Evolutionary conservation across 2,888 invertebrate genomes (phyloP).

Genomic region (Cantharis rustica): DNA sequence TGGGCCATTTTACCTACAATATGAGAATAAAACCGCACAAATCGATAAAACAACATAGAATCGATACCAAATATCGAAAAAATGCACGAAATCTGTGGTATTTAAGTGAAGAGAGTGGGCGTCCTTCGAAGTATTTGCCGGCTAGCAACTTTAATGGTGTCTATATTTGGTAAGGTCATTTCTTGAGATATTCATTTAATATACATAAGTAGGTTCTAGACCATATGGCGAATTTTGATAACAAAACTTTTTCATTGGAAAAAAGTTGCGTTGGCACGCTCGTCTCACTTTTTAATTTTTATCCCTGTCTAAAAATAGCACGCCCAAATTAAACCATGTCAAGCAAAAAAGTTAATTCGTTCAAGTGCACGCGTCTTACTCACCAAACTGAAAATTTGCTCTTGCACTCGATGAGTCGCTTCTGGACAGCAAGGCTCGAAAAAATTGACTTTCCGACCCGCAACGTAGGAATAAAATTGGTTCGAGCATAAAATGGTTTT

Average conservation of each 20-base stretch:
- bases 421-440: background rate
- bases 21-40: background rate
- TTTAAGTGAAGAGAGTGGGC: constrained; percentile 11
- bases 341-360: background rate
- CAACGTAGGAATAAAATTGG: background rate
- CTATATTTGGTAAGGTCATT: constrained; percentile 26
- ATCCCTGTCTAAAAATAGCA: background rate
- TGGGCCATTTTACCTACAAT: background rate
- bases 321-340: background rate
- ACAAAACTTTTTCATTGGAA: background rate
- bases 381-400: background rate
- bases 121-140: constrained; percentile 18
- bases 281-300: background rate
- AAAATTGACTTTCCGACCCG: background rate
- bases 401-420: background rate
- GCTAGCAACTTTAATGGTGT: constrained; percentile 12
- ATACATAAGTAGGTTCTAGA: constrained; percentile 7
- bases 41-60: background rate
- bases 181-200: constrained; percentile 14
- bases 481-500: background rate
- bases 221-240: constrained; percentile 14
- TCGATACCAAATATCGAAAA: background rate
- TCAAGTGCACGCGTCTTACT: background rate
- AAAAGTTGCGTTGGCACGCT: background rate
- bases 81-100: background rate